Base-by-base conservation (phyloP, 2,888 invertebrate genomes). In the Monoplex corrugatus region DNA sequence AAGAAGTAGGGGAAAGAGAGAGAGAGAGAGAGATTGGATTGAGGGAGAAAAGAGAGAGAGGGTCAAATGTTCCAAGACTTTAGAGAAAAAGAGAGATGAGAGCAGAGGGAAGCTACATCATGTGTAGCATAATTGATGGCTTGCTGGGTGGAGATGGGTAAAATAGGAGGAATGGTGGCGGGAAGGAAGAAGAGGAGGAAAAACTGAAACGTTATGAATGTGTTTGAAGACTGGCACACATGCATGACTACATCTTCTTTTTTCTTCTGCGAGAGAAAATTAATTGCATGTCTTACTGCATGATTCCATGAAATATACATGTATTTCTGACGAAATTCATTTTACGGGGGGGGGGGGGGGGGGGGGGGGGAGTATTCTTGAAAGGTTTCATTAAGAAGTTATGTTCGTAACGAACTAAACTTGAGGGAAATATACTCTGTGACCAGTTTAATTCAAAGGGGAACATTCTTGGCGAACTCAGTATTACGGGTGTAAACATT, bases 211-310 rank as follows among this genome's bases (percentile, higher is more conserved):
- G 32, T 0, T 13, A 45, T n/a, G 45, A 16, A 84, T 84, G 45
- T 80, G 83, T 57, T 84, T 84, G 84, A 84, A 84, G 84, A 84
- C 19, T 57, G 57, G 84, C 84, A 38, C 57, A 84, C 84, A 84
- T 84, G 84, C 84, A 84, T 84, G 84, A 44, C 84, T 28, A 8
- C 28, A 43, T 43, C 78, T 43, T 38, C 10, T 0, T 6, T 8
- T 38, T n/a, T n/a, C n/a, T n/a, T 19, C 23, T 23, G 19, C 8
- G 19, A 57, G 57, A 43, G 78, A 28, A 43, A 43, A 40, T 13
- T 19, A n/a, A 16, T 16, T 3, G 3, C 35, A 38, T 38, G 75
- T 38, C n/a, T 75, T 13, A 19, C 75, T 75, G 35, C 75, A n/a
- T 5, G 23, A 1, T 75, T 13, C 57, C 57, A 57, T 57, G 57